phyloP scores from a whole-genome alignment of 92 coral and sea anemone species.

The Paragorgia papillata region DNA sequence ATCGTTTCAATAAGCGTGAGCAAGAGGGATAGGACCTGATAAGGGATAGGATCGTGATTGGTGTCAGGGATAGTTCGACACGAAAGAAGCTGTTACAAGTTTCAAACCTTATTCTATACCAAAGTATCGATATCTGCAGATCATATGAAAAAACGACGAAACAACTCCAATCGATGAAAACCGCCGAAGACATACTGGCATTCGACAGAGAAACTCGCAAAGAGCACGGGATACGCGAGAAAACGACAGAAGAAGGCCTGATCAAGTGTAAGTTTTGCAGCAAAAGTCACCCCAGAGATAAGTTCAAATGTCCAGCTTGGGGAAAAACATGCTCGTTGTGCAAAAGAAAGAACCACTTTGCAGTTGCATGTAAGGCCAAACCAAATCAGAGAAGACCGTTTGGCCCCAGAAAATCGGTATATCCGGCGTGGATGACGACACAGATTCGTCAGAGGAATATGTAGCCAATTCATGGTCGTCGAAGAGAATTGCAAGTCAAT shows the following conservation, averaged over 20 bases:
- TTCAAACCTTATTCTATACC: background rate
- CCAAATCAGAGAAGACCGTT: too few relatives aligned
- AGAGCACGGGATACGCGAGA: too few relatives aligned
- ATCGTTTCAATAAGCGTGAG: conserved; percentile 60
- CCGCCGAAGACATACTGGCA: background rate
- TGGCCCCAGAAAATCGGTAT: too few relatives aligned
- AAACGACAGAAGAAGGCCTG: background rate
- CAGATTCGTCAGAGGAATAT: too few relatives aligned
- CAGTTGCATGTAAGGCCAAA: too few relatives aligned
- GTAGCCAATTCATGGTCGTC: conserved; percentile 5
- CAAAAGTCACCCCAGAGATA: conserved; percentile 55
- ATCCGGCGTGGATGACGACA: too few relatives aligned
- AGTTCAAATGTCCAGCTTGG: conserved; percentile 17
- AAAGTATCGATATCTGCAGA: conserved; percentile 20
- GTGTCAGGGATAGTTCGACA: background rate
- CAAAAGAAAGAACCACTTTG: conserved; percentile 15
- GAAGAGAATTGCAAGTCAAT: conserved; percentile 9
- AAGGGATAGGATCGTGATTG: conserved; percentile 44
- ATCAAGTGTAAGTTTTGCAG: conserved; percentile 45
- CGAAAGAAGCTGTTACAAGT: background rate
- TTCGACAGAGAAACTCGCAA: background rate
- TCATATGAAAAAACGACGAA: conserved; percentile 1
- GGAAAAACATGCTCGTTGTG: conserved; percentile 46
- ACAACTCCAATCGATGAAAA: background rate
- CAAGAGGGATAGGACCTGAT: conserved; percentile 64